Evolutionary conservation across 2,888 invertebrate species (phyloP), one percentile per base, ranked within the genome.

Genomic region (Drosophila longiperda): DNA sequence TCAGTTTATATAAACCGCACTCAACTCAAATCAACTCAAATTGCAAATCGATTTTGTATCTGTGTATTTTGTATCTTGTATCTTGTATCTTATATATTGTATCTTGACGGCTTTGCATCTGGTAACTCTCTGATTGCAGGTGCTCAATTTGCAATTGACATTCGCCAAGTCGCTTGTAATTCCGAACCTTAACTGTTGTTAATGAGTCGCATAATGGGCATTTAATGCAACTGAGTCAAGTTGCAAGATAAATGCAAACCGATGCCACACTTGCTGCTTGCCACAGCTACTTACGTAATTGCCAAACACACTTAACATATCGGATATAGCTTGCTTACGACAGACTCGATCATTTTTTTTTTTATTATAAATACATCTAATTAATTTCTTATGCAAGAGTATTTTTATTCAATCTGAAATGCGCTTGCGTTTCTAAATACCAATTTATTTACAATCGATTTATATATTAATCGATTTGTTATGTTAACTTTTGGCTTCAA

Each of bases 41-140:
- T 72, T 60, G 73, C 48, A 61, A 67, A 70, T 75, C 67, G 60
- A 66, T 76, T 80, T 76, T 36, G 48, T 64, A 69, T 57, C 45
- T 66, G 40, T 40, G 40, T 42, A 11, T 20, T 32, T 54, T 42
- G 42, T 20, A 33, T 65, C 48, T 38, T 49, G n/a, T 29, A 66
- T 76, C 76, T 76, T 36, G 40, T 64, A 68, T 57, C 38, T 66
- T 40, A 34, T 42, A 12, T 20, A 32, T 54, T 42, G 42, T 20
- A 33, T 65, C 48, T 38, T 40, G n/a, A 9, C 7, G 26, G 26
- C 17, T 55, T n/a, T 26, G 55, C 38, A 55, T 55, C 55, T 29
- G 57, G 8, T 40, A 20, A 40, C 29, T 58, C 58, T 49, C 15
- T 54, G 34, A 38, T 58, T 38, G 33, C 65, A 55, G 49, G 48